Evolutionary conservation across 2,888 invertebrate genomes (phyloP), one percentile per base, ranked within the genome.

Genomic region (Drosophila anomalata): DNA sequence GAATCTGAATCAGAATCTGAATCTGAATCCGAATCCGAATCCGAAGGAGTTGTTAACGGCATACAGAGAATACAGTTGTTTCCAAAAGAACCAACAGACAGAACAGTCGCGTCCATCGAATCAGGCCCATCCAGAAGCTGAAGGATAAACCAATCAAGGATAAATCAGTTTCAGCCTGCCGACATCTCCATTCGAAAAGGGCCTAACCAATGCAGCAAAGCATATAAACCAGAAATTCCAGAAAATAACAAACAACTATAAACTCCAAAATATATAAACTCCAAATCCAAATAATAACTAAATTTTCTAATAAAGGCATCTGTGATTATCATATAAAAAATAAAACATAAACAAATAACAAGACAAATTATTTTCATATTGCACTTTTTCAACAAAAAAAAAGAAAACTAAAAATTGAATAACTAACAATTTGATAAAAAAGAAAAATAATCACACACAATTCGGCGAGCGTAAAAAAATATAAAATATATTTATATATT

Each of bases 141-240:
- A 42, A 42, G n/a, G n/a, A n/a, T n/a, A n/a, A 20, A 20, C 46
- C 22, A 36, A 60, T 39, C 48, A 69, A 58, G 33, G 20, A 44
- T 24, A 61, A 33, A 7, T 20, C 42, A 42, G 20, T 31, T 41
- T 46, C 47, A 78, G 90, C 91, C 91, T 90, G 90, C 91, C 91
- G 91, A 91, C 91, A 91, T 91, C 91, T 91, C 91, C 92, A 89
- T 82, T 81, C 74, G 73, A 76, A 78, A 76, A 83, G 81, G 89
- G 90, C 91, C 91, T 91, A 90, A 90, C 89, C 90, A 90, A 87
- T 77, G 48, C 52, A 75, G 61, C 66, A 59, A 60, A 52, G 70
- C 48, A 44, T 42, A 48, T 51, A 68, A 57, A 62, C 67, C 60
- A 62, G 17, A 42, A 72, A 71, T 57, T 55, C 65, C 58, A 57